phyloP scores from a whole-genome alignment of 1,140 invertebrate species.

The Globodera rostochiensis region DNA sequence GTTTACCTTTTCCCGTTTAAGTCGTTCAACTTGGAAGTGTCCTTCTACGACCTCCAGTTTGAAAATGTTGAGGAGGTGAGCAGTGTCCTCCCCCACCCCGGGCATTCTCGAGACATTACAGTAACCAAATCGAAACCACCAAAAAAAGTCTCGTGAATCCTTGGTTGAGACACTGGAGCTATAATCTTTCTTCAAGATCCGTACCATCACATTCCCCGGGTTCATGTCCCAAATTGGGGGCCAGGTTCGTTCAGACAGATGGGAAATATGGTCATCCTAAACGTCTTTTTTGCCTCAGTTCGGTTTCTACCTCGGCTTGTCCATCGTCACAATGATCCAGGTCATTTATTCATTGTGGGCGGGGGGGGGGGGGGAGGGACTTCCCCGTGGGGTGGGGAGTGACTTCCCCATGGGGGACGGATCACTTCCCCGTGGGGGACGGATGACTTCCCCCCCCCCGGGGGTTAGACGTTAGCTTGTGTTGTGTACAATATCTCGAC shows the following conservation, averaged over 20 bases:
- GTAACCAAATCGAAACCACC: too few relatives aligned
- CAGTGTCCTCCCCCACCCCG: background rate
- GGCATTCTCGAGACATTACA: too few relatives aligned
- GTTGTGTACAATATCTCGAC: too few relatives aligned
- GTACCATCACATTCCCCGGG: constrained; percentile 60
- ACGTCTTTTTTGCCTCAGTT: constrained; percentile 29
- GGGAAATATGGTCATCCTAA: too few relatives aligned
- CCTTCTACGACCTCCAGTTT: constrained; percentile 44
- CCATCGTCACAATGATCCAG: constrained; percentile 64
- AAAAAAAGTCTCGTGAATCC: too few relatives aligned
- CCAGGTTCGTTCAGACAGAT: constrained; percentile 20
- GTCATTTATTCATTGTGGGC: background rate
- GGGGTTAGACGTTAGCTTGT: too few relatives aligned
- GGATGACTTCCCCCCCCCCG: too few relatives aligned
- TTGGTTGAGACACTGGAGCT: background rate
- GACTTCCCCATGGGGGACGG: background rate
- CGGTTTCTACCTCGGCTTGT: constrained; percentile 61
- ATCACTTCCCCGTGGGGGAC: too few relatives aligned
- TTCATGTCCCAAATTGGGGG: constrained; percentile 65
- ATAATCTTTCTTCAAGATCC: constrained; percentile 43
- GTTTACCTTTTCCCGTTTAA: background rate
- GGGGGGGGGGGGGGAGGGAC: too few relatives aligned
- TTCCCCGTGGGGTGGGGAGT: too few relatives aligned
- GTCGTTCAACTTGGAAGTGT: constrained; percentile 29
- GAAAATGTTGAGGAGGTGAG: constrained; percentile 59